Evolutionary conservation across 2,113 vertebrate species (phyloP), one percentile per base, ranked within the genome.

Genomic region (Rhinogobius similis): DNA sequence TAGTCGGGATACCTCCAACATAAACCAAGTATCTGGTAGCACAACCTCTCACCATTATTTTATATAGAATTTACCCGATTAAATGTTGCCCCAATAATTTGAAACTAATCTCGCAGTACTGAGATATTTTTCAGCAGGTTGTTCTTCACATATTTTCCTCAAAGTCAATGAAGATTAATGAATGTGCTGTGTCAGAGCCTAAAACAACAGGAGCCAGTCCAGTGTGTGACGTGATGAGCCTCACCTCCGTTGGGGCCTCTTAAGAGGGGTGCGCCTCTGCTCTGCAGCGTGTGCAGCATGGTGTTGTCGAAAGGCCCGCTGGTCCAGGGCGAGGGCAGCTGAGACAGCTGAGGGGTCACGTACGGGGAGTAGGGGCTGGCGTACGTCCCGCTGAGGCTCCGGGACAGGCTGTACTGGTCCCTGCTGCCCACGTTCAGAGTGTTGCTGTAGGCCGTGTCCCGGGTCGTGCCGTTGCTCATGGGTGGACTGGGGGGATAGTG

Each of bases 231-330:
- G 9, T 12, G 2, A 10, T 18, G 16, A 20, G 52, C 44, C 91
- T 88, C 94, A 98, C 97, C 97, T 94, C 96, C 92, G 72, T 94
- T 94, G 67, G 96, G 95, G 36, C 95, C 95, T 71, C 97, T 92
- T 1, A 98, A 93, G 72, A 99, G 88, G 16, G 96, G 94, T 14
- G 92, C 90, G 13, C 94, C 93, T 62, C 97, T 93, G 79, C 95
- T 92, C 84, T 97, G 96, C 73, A 98, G 88, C 38, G 95, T 95
- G 87, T 98, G 96, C 82, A 98, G 93, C 94, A 98, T 96, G 52
- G 95, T 95, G 90, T 95, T 96, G 75, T 99, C 97, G 76, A 98
- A 98, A 44, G 94, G 94, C 0, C 92, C 95, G 0, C 93, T 89
- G 21, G 94, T 90, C 97, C 97, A 99, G 3, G 95, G 95, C 0